Percentiles rank a stretch among this genome's conserved stretches.
Conservation (phyloP, 2,113 vertebrate genomes). For the Pipa parva region DNA sequence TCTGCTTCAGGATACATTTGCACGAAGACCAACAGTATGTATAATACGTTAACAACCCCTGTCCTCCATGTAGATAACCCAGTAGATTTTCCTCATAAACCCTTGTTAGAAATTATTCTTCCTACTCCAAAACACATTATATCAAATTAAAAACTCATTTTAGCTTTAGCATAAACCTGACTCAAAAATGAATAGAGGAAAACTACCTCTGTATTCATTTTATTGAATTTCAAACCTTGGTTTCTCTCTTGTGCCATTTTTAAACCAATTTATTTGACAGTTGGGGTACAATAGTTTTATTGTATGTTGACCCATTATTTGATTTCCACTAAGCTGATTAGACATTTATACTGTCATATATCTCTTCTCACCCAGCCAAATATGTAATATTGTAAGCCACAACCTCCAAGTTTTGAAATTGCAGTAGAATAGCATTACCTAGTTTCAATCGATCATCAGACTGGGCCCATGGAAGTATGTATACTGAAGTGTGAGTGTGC, state of each 20-base stretch:
- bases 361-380: too few species aligned
- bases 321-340: too few species aligned
- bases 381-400: too few species aligned
- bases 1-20: slow-evolving; percentile 68
- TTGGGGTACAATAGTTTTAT: too few species aligned
- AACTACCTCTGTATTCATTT: slow-evolving; percentile 43
- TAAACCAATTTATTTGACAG: too few species aligned
- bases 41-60: slow-evolving; percentile 45
- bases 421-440: too few species aligned
- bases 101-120: slow-evolving; percentile 37
- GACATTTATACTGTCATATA: too few species aligned
- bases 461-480: too few species aligned
- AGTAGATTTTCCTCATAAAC: slow-evolving; percentile 50
- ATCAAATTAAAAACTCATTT: not conserved
- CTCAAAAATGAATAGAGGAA: slow-evolving; percentile 33
- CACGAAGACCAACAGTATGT: slow-evolving; percentile 69
- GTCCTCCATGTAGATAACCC: slow-evolving; percentile 45
- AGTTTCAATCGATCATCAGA: too few species aligned
- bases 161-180: not conserved
- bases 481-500: too few species aligned
- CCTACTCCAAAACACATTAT: slow-evolving; percentile 32
- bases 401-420: slow-evolving; percentile 3
- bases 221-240: slow-evolving; percentile 52
- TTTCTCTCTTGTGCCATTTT: slow-evolving; percentile 1
- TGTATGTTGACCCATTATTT: too few species aligned